These are phyloP conservation scores for Passer domesticus DNA, from an alignment of 2,113 vertebrate species.

Conservation along the genomic window DNA sequence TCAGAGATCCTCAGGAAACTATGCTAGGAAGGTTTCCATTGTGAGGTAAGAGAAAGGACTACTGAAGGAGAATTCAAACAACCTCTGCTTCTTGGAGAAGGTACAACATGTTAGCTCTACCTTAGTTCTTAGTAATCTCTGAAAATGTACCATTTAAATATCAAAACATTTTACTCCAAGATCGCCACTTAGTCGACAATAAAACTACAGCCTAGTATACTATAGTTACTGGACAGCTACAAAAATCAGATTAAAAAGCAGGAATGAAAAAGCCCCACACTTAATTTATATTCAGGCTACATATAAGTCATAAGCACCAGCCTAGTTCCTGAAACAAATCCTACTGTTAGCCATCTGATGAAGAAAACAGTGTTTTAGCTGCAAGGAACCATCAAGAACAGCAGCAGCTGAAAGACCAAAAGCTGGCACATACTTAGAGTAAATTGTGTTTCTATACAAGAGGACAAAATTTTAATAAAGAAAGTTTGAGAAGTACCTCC, in stretches of 20 bases:
- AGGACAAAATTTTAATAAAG: neutral
- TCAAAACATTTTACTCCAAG: neutral
- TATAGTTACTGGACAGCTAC: neutral
- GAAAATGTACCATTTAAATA: neutral
- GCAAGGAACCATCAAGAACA: neutral
- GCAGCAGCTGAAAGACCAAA: neutral
- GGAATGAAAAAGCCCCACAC: neutral
- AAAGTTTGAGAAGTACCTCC: neutral
- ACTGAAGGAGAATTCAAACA: neutral
- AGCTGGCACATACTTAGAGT: neutral
- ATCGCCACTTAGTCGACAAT: neutral
- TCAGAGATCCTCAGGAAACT: neutral
- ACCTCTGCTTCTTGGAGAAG: neutral
- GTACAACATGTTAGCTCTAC: fast-evolving
- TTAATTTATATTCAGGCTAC: neutral
- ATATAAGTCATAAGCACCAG: neutral
- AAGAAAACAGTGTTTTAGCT: neutral
- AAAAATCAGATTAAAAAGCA: neutral
- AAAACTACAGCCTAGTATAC: neutral
- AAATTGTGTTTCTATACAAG: neutral
- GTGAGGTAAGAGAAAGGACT: neutral
- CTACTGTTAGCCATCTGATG: neutral
- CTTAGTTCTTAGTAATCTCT: neutral
- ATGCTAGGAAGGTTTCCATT: neutral
- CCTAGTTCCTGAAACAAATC: neutral